A percentile compares a stretch with the other conserved stretches of the same genome.
Evolutionary conservation across 2,888 invertebrate genomes (phyloP).

Genomic region (Plebejus anna): DNA sequence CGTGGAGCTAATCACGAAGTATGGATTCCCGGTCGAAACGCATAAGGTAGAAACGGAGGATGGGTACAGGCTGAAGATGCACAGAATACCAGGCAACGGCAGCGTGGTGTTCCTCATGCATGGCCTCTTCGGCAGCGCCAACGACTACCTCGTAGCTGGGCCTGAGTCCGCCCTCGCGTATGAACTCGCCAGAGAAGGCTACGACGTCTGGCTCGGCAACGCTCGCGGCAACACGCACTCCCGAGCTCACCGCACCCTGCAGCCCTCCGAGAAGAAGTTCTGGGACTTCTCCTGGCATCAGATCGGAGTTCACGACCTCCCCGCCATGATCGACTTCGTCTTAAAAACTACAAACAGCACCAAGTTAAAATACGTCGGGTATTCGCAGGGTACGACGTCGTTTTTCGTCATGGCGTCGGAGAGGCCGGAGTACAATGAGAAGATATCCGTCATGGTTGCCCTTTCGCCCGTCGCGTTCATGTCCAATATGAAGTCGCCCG

Average conservation of each 20-base stretch:
- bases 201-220: slow-evolving; percentile 90
- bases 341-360: slow-evolving; percentile 70
- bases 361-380: slow-evolving; percentile 83
- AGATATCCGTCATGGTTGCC: slow-evolving; percentile 75
- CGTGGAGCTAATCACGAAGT: slow-evolving; percentile 45
- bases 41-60: slow-evolving; percentile 54
- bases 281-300: slow-evolving; percentile 90
- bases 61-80: slow-evolving; percentile 52
- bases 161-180: slow-evolving; percentile 57
- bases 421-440: slow-evolving; percentile 76
- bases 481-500: slow-evolving; percentile 57
- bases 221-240: slow-evolving; percentile 86
- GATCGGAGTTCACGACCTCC: slow-evolving; percentile 87
- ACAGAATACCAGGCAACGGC: slow-evolving; percentile 55
- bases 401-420: slow-evolving; percentile 80
- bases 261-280: slow-evolving; percentile 65
- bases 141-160: slow-evolving; percentile 58
- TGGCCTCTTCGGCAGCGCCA: slow-evolving; percentile 57
- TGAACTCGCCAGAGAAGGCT: slow-evolving; percentile 80
- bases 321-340: slow-evolving; percentile 88
- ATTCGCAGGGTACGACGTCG: slow-evolving; percentile 83
- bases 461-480: slow-evolving; percentile 81
- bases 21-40: slow-evolving; percentile 51
- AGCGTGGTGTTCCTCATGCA: slow-evolving; percentile 60
- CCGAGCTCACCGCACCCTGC: slow-evolving; percentile 67